Base-by-base conservation (phyloP, 64 coral and sea anemone genomes). In the Montipora capricornis region DNA sequence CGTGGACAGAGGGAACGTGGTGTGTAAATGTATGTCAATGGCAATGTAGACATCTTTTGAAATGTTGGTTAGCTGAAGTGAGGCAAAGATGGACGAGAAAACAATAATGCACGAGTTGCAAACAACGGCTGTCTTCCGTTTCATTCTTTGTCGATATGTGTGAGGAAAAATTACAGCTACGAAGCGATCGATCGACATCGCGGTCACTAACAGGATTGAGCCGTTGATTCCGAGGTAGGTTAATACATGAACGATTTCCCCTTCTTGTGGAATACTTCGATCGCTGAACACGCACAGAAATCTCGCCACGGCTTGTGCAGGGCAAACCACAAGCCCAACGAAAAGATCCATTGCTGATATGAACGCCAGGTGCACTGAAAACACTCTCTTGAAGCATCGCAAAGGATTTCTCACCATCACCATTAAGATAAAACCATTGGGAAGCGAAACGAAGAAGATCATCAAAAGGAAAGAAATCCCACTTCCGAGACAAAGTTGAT, bases 11-110 rank as follows among this genome's bases (percentile, higher is more conserved):
- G 81, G 81, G 68, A 84, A 48, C 9, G 81, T 84, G 0, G 61
- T 68, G 81, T 84, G 59, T 17, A 84, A 69, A 68, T 84, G 81
- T 19, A 66, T 26, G 17, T 84, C 81, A 67, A 84, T 84, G 1
- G 37, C 4, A n/a, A 64, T 11, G 45, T 84, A 84, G 9, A 84
- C 29, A 84, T 68, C 5, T 1, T 62, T 44, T 82, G 80, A 29
- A 60, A 82, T 62, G 9, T 57, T 26, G 44, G 80, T 9, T 2
- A 82, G 55, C 45, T 82, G 53, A 13, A 82, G 55, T 12, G 10
- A 57, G 53, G 80, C 57, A 82, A 82, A 82, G 24, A 82, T 82
- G 19, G 24, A n/a, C 6, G 80, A 82, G 29, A 82, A 82, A 15
- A 82, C 24, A 44, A 64, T 24, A 4, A 82, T 62, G 22, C 8